Evolutionary conservation across 2,888 invertebrate genomes (phyloP).

Genomic region (Drosophila testacea): DNA sequence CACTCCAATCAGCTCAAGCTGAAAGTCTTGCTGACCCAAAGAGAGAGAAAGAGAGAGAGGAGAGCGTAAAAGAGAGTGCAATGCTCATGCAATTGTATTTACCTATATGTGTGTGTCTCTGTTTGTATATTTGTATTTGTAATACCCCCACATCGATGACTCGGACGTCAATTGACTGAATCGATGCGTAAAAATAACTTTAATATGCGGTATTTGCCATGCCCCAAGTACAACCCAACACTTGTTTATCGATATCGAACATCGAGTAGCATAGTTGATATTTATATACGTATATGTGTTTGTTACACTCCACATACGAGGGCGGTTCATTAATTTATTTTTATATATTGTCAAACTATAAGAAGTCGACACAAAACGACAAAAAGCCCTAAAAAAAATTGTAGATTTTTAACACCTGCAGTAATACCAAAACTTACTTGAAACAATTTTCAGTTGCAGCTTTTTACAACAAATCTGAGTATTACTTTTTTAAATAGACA

Average conservation of each 20-base stretch:
- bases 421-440: too few relatives aligned
- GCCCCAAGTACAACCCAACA: constrained; percentile 21
- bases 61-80: constrained; percentile 35
- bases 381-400: too few relatives aligned
- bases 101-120: neutral
- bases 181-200: constrained; percentile 78
- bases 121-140: neutral
- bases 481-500: too few relatives aligned
- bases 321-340: constrained; percentile 19
- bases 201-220: constrained; percentile 55
- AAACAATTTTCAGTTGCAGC: too few relatives aligned
- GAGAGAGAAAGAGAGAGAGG: constrained; percentile 5
- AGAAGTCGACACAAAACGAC: too few relatives aligned
- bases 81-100: constrained; percentile 25
- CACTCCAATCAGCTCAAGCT: constrained; percentile 27
- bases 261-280: constrained; percentile 13
- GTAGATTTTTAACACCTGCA: too few relatives aligned
- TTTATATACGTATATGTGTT: neutral
- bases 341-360: too few relatives aligned
- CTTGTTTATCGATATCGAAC: constrained; percentile 29
- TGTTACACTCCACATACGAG: constrained; percentile 30
- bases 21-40: constrained; percentile 1
- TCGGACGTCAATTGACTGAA: constrained; percentile 69
- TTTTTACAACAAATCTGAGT: too few relatives aligned
- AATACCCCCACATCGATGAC: constrained; percentile 40